These are phyloP conservation scores for Eucidaris tribuloides DNA, from an alignment of 35 echinoderm and acorn worm species.

Conservation along the genomic window DNA sequence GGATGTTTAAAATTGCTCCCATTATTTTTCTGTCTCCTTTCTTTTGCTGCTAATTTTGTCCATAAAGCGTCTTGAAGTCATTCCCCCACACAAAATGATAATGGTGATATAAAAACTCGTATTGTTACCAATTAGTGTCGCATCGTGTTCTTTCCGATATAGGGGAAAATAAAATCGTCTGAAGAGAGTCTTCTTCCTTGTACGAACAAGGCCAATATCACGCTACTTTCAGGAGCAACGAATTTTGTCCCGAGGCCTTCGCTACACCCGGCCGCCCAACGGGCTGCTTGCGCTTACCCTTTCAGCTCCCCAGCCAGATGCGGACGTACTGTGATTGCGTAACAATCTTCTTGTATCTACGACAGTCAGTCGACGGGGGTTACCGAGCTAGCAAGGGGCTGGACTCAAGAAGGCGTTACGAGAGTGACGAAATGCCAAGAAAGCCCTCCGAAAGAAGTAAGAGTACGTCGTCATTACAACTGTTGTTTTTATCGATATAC, in stretches of 20 bases:
- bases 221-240: constrained; percentile 59
- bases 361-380: constrained; percentile 73
- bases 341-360: constrained; percentile 64
- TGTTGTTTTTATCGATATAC: no score
- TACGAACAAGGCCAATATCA: constrained; percentile 60
- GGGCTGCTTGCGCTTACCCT: background rate
- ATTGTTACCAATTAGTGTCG: no score
- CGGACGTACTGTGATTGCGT: constrained; percentile 59
- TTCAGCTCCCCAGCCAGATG: constrained; percentile 8
- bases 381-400: constrained; percentile 61
- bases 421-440: constrained; percentile 59
- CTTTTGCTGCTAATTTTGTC: no score
- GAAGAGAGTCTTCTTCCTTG: constrained; percentile 35
- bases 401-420: constrained; percentile 80
- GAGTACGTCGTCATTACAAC: no score
- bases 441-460: constrained; percentile 47
- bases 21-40: no score
- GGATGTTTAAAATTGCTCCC: no score
- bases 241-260: constrained; percentile 67
- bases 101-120: no score
- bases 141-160: background rate
- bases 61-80: no score
- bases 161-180: constrained; percentile 60
- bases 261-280: constrained; percentile 16
- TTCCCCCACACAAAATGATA: no score